Evolutionary conservation across 2,113 vertebrate species (phyloP).

Genomic region (Brienomyrus longianalis): DNA sequence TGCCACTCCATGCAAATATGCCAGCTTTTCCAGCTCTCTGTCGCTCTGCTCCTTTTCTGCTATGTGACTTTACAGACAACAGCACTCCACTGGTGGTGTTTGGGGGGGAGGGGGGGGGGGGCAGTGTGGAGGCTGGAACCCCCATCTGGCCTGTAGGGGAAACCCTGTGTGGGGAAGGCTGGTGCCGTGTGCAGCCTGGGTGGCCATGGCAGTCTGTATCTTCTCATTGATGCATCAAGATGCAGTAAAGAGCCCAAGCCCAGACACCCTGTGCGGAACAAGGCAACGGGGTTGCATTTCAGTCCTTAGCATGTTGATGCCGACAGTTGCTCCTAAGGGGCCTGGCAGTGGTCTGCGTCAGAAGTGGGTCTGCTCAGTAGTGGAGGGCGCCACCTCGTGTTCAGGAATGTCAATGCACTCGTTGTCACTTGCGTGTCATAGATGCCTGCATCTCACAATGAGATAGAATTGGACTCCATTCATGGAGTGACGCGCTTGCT

Average conservation of each 20-base stretch:
- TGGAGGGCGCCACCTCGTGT: not conserved
- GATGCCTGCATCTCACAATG: not conserved
- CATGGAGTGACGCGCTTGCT: not conserved
- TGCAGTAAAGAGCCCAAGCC: not conserved
- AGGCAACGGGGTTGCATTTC: not conserved
- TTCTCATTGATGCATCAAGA: not conserved
- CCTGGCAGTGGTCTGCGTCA: not conserved
- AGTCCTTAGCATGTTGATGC: not conserved
- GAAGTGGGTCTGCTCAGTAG: not conserved
- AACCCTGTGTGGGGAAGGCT: not conserved
- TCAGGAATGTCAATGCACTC: not conserved
- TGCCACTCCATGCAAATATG: not conserved
- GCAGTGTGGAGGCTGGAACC: not conserved
- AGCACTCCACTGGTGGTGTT: not conserved
- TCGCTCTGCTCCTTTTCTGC: not conserved
- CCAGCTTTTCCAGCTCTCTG: not conserved
- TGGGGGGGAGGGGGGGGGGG: not conserved
- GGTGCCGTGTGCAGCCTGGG: not conserved
- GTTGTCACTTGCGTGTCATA: not conserved
- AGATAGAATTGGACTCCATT: not conserved
- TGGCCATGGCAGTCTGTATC: not conserved
- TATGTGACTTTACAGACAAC: not conserved
- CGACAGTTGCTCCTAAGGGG: not conserved
- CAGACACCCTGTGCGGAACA: not conserved
- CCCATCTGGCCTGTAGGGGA: not conserved